Percentiles rank a stretch among this genome's conserved stretches.
Conservation (phyloP, 2,888 invertebrate species). For the Tillus elongatus region DNA sequence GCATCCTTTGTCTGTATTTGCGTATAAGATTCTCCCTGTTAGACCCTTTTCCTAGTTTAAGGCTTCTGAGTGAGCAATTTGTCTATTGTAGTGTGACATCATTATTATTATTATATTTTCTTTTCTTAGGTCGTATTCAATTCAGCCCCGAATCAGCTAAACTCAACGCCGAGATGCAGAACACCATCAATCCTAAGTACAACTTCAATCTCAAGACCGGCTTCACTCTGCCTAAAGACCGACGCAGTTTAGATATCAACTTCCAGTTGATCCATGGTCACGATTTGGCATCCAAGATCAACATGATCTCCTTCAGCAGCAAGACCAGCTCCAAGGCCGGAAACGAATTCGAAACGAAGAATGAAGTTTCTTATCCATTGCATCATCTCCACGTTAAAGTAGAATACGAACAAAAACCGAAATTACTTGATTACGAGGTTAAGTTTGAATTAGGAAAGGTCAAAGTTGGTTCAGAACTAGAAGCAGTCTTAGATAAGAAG, state of each 20-base stretch:
- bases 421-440: conserved; percentile 48
- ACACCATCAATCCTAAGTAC: conserved; percentile 50
- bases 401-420: conserved; percentile 50
- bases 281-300: conserved; percentile 49
- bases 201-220: conserved; percentile 55
- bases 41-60: no score
- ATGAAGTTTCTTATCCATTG: conserved; percentile 48
- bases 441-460: conserved; percentile 51
- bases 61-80: no score
- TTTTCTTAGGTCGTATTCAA: no score
- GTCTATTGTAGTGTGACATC: no score
- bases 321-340: conserved; percentile 25
- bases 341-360: conserved; percentile 37
- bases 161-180: conserved; percentile 46
- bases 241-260: conserved; percentile 21
- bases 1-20: no score
- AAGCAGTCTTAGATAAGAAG: conserved; percentile 40
- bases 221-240: conserved; percentile 18
- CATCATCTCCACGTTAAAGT: conserved; percentile 45
- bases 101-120: no score
- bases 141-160: conserved; percentile 41
- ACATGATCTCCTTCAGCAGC: conserved; percentile 36
- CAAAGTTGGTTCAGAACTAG: conserved; percentile 46
- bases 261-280: conserved; percentile 50
- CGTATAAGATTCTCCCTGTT: no score